These are phyloP conservation scores for Sinhomidia bicolor DNA, from an alignment of 2,888 invertebrate genomes.

Conservation along the genomic window DNA sequence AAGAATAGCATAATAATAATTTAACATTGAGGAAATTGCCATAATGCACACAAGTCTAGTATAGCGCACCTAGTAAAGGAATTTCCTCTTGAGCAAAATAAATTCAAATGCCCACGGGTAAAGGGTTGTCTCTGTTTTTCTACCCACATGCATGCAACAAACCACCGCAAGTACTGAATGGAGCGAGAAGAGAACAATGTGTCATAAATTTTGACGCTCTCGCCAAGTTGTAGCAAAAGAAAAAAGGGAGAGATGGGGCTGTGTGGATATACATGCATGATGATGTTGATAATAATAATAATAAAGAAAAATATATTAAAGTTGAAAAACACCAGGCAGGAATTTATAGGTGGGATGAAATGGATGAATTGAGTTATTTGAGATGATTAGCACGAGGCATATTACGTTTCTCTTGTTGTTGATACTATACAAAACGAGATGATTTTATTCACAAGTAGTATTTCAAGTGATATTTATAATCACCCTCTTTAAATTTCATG, in stretches of 20 bases:
- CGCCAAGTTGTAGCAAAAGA: neutral
- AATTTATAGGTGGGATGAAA: slow-evolving; percentile 50
- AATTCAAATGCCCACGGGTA: slow-evolving; percentile 6
- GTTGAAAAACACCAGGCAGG: slow-evolving; percentile 25
- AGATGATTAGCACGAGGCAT: slow-evolving; percentile 53
- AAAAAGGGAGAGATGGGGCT: too few species aligned
- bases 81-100: slow-evolving; percentile 44
- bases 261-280: neutral
- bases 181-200: slow-evolving; percentile 25
- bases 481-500: slow-evolving; percentile 14
- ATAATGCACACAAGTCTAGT: neutral
- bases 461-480: slow-evolving; percentile 22
- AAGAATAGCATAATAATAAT: too few species aligned
- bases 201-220: slow-evolving; percentile 49
- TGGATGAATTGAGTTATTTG: slow-evolving; percentile 57
- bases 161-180: slow-evolving; percentile 22
- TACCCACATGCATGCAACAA: neutral
- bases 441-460: slow-evolving; percentile 20
- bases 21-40: slow-evolving; percentile 17
- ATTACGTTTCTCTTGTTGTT: neutral
- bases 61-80: neutral
- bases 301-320: neutral
- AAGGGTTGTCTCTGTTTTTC: slow-evolving; percentile 6
- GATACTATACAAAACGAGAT: neutral
- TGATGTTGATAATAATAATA: neutral